phyloP scores from a whole-genome alignment of 2,888 invertebrate genomes.

The Drosophila anceps region DNA sequence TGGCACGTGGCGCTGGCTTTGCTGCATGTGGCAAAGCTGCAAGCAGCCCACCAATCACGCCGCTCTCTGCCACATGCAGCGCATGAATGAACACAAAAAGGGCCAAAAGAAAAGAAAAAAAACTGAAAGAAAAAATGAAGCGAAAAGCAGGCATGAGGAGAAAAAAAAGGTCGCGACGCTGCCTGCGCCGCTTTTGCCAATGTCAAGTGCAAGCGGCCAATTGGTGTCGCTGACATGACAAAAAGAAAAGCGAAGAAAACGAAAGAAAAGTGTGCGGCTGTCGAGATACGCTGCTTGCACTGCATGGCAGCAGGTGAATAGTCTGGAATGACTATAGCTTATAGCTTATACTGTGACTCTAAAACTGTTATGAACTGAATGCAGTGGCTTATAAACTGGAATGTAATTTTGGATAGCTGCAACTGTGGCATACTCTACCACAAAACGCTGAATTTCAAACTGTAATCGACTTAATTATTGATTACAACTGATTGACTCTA shows the following conservation, averaged over 20 bases:
- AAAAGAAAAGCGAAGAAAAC: background rate
- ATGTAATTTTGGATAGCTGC: too few species aligned
- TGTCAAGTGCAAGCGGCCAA: conserved; percentile 71
- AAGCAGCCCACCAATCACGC: conserved; percentile 41
- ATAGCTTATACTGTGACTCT: too few species aligned
- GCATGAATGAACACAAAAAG: conserved; percentile 64
- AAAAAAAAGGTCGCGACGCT: conserved; percentile 34
- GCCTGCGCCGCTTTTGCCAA: conserved; percentile 51
- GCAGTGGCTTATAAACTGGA: too few species aligned
- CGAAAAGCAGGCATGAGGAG: background rate
- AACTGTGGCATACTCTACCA: too few species aligned
- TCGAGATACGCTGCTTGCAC: background rate
- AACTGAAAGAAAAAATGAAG: conserved; percentile 6
- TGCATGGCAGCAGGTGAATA: background rate
- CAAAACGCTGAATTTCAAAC: too few species aligned
- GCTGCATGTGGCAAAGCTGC: conserved; percentile 15
- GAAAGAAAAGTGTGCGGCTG: background rate
- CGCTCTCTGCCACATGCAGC: conserved; percentile 42
- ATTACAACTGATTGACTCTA: too few species aligned
- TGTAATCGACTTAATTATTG: too few species aligned
- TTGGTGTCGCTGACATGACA: conserved; percentile 30
- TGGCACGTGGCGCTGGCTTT: conserved; percentile 56
- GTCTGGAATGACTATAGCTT: too few species aligned
- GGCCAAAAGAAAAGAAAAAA: conserved; percentile 5
- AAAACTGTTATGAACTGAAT: too few species aligned